A percentile compares a stretch with the other conserved stretches of the same genome.
phyloP scores from a whole-genome alignment of 1,140 invertebrate species.

The Elymnias hypermnestra region DNA sequence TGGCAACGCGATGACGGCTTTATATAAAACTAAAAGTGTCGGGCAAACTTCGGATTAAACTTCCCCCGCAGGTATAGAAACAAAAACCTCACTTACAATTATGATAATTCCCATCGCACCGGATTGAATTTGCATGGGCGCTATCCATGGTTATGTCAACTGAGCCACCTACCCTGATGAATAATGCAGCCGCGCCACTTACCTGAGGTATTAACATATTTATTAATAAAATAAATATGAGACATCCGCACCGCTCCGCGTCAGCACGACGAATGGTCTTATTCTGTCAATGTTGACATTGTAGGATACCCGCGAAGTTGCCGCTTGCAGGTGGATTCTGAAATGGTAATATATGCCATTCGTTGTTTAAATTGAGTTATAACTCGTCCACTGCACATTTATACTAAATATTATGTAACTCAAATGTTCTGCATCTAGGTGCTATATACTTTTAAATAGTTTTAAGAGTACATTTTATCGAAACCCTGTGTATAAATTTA shows the following conservation, averaged over 20 bases:
- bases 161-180: constrained; percentile 58
- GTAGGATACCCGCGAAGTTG: constrained; percentile 44
- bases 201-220: constrained; percentile 71
- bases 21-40: constrained; percentile 71
- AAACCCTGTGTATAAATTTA: too few relatives aligned
- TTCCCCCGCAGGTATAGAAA: constrained; percentile 67
- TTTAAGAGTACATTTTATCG: too few relatives aligned
- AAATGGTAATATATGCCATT: constrained; percentile 65
- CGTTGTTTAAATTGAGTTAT: constrained; percentile 69
- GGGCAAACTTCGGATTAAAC: constrained; percentile 70
- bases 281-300: constrained; percentile 48
- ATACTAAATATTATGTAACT: constrained; percentile 55
- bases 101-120: constrained; percentile 69
- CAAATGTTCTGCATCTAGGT: constrained; percentile 22
- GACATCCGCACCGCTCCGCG: constrained; percentile 44
- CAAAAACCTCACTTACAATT: constrained; percentile 73
- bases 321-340: constrained; percentile 46
- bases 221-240: constrained; percentile 74
- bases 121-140: constrained; percentile 71
- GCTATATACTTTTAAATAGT: background rate
- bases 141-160: constrained; percentile 70
- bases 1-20: constrained; percentile 61
- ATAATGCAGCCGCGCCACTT: constrained; percentile 68
- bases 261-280: constrained; percentile 35
- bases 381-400: constrained; percentile 54